phyloP scores from a whole-genome alignment of 2,113 vertebrate genomes.

The Ceuthmochares aereus region DNA sequence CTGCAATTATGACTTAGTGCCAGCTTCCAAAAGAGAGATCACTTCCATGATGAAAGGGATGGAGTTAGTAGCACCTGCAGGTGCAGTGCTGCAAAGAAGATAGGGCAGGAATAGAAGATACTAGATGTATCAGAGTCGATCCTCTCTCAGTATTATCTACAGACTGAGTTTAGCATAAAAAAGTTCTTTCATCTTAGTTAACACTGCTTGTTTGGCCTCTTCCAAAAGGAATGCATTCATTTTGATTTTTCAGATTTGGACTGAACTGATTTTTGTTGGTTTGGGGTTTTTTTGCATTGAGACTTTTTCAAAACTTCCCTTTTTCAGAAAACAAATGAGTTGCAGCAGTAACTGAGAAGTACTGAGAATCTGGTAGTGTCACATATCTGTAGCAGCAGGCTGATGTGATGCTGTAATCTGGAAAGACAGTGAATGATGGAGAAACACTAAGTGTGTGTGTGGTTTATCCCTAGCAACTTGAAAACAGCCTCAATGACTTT shows the following conservation, averaged over 20 bases:
- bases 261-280: not conserved
- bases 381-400: not conserved
- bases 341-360: not conserved
- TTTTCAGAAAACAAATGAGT: not conserved
- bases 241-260: not conserved
- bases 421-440: not conserved
- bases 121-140: not conserved
- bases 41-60: not conserved
- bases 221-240: not conserved
- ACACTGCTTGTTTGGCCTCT: not conserved
- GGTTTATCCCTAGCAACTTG: conserved; percentile 89
- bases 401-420: not conserved
- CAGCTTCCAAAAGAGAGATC: not conserved
- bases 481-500: conserved; percentile 94
- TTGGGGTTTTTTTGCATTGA: not conserved
- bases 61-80: not conserved
- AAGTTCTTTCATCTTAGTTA: not conserved
- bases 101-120: not conserved
- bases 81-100: not conserved
- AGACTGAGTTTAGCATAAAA: not conserved
- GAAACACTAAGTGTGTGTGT: not conserved
- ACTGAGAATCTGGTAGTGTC: not conserved
- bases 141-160: not conserved
- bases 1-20: not conserved
- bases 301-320: not conserved